phyloP scores from a whole-genome alignment of 2,888 invertebrate genomes.

The Tromatobia lineatoria region DNA sequence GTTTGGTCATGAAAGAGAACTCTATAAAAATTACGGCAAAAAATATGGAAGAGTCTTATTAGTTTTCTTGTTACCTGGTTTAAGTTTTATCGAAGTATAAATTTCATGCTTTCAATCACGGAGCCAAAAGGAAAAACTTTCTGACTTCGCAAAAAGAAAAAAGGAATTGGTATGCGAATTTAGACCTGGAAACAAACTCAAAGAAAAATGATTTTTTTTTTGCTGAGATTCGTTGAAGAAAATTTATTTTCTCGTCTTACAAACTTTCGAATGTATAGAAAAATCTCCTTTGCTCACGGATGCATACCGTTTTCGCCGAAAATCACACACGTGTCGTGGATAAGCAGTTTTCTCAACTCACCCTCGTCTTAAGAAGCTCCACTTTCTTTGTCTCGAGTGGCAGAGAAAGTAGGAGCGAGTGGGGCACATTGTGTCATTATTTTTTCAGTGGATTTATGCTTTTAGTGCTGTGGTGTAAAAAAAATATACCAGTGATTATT shows the following conservation, averaged over 20 bases:
- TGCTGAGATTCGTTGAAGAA: background rate
- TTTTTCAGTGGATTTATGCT: no score
- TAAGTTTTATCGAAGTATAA: background rate
- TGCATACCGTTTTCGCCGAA: background rate
- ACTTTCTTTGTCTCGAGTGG: background rate
- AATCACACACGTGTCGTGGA: background rate
- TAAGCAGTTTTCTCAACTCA: background rate
- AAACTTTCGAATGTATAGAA: background rate
- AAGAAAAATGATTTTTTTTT: background rate
- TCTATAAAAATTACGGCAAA: background rate
- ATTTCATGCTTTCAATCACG: background rate
- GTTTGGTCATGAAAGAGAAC: background rate
- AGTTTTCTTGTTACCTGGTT: background rate
- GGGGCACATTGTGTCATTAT: no score
- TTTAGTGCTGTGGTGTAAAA: no score
- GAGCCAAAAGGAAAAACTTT: background rate
- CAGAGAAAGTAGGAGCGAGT: background rate
- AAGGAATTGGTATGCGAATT: background rate
- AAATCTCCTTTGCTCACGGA: background rate
- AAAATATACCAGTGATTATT: no score
- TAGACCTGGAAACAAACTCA: background rate
- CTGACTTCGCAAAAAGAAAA: background rate
- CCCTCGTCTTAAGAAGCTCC: background rate
- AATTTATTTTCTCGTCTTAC: constrained; percentile 2
- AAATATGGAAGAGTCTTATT: background rate